These are phyloP conservation scores for Chymomyza amoena DNA, from an alignment of 2,888 invertebrate species.

Conservation along the genomic window DNA sequence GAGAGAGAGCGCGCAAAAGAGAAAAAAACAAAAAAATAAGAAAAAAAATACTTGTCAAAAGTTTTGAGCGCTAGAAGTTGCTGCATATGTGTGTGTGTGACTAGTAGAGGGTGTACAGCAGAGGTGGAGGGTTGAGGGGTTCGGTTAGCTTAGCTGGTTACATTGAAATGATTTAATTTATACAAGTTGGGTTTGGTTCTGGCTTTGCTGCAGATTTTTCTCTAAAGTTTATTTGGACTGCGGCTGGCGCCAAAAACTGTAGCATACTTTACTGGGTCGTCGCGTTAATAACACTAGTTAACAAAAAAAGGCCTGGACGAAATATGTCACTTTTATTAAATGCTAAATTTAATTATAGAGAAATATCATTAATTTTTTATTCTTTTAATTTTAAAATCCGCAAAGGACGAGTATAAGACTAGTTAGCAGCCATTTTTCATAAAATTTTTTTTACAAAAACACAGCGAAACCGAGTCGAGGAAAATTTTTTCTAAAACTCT, in stretches of 20 bases:
- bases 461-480: too few relatives aligned
- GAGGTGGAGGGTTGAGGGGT: too few relatives aligned
- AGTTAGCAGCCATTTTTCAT: too few relatives aligned
- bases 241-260: neutral
- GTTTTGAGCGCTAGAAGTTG: constrained; percentile 27
- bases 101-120: neutral
- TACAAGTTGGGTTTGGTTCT: constrained; percentile 24
- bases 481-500: too few relatives aligned
- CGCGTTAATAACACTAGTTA: neutral
- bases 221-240: neutral
- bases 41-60: constrained; percentile 49
- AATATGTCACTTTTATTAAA: too few relatives aligned
- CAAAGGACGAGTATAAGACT: too few relatives aligned
- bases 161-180: constrained; percentile 62
- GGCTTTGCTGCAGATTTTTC: neutral
- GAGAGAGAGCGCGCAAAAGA: constrained; percentile 10
- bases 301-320: too few relatives aligned
- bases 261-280: neutral
- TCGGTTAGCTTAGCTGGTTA: neutral
- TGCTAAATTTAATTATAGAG: too few relatives aligned
- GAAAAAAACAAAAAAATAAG: constrained; percentile 24
- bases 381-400: too few relatives aligned
- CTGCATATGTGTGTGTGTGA: neutral
- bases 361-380: too few relatives aligned
- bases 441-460: too few relatives aligned